These are phyloP conservation scores for Tenthredo scrophulariae DNA, from an alignment of 2,888 invertebrate species.

Conservation along the genomic window DNA sequence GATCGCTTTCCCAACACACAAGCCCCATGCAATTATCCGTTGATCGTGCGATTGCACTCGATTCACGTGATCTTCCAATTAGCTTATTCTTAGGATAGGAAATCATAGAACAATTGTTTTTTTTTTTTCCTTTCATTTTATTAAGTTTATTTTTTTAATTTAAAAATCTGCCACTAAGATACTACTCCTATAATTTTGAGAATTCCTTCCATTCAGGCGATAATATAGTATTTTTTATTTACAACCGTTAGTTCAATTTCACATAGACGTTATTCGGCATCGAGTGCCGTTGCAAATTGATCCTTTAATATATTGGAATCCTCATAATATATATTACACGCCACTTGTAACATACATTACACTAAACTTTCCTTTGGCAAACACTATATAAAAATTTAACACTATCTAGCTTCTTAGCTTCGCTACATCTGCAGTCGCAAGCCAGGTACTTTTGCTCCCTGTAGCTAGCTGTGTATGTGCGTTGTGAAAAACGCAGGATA, in stretches of 20 bases:
- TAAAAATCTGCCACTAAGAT: not conserved
- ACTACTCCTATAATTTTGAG: not conserved
- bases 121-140: not conserved
- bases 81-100: conserved; percentile 22
- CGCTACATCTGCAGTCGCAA: conserved; percentile 68
- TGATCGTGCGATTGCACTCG: conserved; percentile 23
- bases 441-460: conserved; percentile 71
- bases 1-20: conserved; percentile 12
- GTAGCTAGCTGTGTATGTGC: conserved; percentile 50
- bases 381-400: conserved; percentile 34
- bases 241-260: not conserved
- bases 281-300: conserved; percentile 9
- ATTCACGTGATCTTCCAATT: not conserved
- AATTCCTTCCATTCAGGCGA: not conserved
- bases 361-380: conserved; percentile 18
- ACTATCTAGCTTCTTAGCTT: conserved; percentile 63
- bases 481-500: not conserved
- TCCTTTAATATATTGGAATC: not conserved
- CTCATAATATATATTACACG: not conserved
- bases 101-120: not conserved
- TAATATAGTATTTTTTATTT: not conserved
- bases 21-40: not conserved
- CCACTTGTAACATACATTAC: conserved; percentile 8
- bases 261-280: not conserved
- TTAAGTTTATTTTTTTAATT: not conserved